Base-by-base conservation (phyloP, 2,888 invertebrate genomes). In the Dichetophora obliterata region DNA sequence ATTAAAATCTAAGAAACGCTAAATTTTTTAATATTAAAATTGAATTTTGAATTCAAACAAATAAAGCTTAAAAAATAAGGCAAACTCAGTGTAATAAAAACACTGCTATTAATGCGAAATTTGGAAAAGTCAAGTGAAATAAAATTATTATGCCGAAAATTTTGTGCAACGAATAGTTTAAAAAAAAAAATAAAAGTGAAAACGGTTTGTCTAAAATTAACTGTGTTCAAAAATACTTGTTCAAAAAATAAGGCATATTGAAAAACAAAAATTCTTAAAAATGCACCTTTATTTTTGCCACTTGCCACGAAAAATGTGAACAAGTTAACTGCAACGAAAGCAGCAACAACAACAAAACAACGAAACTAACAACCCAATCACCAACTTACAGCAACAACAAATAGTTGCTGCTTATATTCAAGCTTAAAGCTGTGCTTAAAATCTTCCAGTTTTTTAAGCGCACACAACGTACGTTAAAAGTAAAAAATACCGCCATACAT, bases 401-500 rank as follows among this genome's bases (percentile, higher is more conserved):
- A 3, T 48, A 11, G 27, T 37, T 34, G 71, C 57, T 72, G 72
- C 71, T 61, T 50, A 68, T 14, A 66, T 37, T 75, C 68, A 57
- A 66, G 73, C 76, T 77, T 69, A 61, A 77, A 77, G 68, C 73
- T 50, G 57, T 24, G 76, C 71, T 72, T 66, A 66, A 68, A 34
- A 19, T 27, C 27, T 31, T n/a, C 16, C 3, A 52, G 14, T 11
- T 43, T 43, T 43, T 43, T 43, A 24, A 11, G 27, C 16, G 52
- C 24, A 50, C 24, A 31, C 24, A 50, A 16, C 75, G 50, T 65
- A 65, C 78, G 71, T 70, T 68, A 31, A 34, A 65, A 61, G 70
- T 69, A 50, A 65, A 65, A 63, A 68, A 54, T 66, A 70, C 66
- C 52, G 34, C 69, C 52, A 68, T 68, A 65, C 71, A 75, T 76